Evolutionary conservation across 2,113 vertebrate species (phyloP).

Genomic region (Grammomys surdaster): DNA sequence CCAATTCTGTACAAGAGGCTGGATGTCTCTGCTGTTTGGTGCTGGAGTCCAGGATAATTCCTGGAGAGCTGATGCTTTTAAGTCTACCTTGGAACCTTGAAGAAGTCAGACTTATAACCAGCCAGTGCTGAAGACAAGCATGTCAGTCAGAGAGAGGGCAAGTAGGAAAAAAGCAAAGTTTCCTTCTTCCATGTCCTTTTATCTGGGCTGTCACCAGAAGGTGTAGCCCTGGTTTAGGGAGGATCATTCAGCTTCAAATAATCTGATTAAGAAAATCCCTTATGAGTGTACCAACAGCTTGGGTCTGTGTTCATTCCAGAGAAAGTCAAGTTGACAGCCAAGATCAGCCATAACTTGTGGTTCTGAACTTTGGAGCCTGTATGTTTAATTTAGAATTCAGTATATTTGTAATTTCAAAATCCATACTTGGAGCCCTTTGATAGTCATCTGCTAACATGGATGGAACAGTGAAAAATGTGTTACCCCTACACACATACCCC

Average conservation of each 20-base stretch:
- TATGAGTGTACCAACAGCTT: neutral
- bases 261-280: neutral
- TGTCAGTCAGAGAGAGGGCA: neutral
- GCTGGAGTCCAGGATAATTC: neutral
- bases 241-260: neutral
- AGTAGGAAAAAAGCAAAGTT: neutral
- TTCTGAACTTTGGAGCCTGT: constrained; percentile 67
- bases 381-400: constrained; percentile 54
- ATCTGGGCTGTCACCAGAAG: neutral
- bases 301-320: neutral
- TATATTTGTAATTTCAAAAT: neutral
- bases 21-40: neutral
- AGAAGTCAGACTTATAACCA: neutral
- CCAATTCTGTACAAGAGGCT: neutral
- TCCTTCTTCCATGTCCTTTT: neutral
- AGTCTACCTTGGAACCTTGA: neutral
- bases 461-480: neutral
- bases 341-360: neutral
- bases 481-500: neutral
- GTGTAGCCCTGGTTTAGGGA: neutral
- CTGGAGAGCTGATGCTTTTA: neutral
- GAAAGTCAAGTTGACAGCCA: neutral
- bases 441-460: neutral
- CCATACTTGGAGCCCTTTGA: neutral
- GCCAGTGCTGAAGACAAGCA: neutral